Percentiles rank a stretch among this genome's conserved stretches.
Evolutionary conservation across 2,797 vertebrate genomes (phyloP).

Genomic region (Poeciliopsis paucimaculata): DNA sequence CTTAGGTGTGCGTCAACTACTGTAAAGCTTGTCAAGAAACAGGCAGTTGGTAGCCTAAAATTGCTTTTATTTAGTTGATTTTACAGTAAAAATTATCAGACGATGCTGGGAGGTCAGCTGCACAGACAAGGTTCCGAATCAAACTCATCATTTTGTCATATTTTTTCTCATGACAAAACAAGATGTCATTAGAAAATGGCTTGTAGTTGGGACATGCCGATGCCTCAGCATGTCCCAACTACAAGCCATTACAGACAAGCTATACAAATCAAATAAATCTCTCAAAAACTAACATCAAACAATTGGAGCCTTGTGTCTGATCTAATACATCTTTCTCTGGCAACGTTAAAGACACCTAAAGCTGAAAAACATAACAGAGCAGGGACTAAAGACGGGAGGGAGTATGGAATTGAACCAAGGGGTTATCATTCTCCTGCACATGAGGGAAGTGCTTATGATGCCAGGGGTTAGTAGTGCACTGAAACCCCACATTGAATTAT

Average conservation of each 20-base stretch:
- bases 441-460: background rate
- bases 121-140: too few species aligned
- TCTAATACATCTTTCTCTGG: background rate
- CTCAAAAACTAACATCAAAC: background rate
- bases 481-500: conserved; percentile 8
- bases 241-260: background rate
- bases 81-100: too few species aligned
- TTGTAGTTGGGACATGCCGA: too few species aligned
- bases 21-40: too few species aligned
- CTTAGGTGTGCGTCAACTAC: too few species aligned
- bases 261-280: background rate
- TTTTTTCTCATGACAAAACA: too few species aligned
- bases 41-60: too few species aligned
- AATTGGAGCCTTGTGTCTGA: background rate
- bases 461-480: conserved; percentile 2
- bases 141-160: too few species aligned
- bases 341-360: background rate
- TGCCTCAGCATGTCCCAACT: background rate
- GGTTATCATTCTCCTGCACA: background rate
- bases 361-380: background rate
- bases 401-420: background rate
- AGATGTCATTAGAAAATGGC: too few species aligned
- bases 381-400: background rate
- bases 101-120: too few species aligned
- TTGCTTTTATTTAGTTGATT: too few species aligned